phyloP scores from a whole-genome alignment of 1,140 invertebrate species.

The Philopotamus ludificatus region DNA sequence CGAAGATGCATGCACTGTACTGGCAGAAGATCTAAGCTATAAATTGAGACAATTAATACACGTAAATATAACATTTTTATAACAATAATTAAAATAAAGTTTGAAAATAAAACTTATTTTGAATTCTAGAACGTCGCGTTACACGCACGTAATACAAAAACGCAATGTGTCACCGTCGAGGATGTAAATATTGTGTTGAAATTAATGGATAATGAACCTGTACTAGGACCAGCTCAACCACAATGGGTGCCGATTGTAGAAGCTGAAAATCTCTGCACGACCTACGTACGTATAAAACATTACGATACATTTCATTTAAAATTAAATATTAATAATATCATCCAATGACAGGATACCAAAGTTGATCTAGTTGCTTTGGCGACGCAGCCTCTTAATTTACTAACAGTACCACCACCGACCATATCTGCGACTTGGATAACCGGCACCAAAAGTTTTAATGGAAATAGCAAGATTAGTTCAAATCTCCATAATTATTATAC shows the following conservation, averaged over 20 bases:
- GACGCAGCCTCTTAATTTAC: constrained; percentile 48
- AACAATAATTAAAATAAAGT: neutral
- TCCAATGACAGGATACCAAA: constrained; percentile 50
- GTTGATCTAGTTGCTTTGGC: constrained; percentile 49
- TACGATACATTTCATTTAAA: neutral
- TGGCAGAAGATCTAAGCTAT: constrained; percentile 55
- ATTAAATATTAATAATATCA: too few species aligned
- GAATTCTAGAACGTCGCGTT: constrained; percentile 36
- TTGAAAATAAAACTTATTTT: neutral
- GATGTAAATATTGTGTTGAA: constrained; percentile 52
- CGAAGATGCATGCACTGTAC: constrained; percentile 50
- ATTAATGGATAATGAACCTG: constrained; percentile 50
- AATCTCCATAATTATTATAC: constrained; percentile 53
- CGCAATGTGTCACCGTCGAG: constrained; percentile 48
- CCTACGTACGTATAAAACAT: constrained; percentile 26
- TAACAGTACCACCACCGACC: constrained; percentile 47
- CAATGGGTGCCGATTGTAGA: constrained; percentile 49
- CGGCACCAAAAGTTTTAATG: constrained; percentile 49
- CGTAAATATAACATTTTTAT: constrained; percentile 43
- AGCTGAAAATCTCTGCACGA: constrained; percentile 44
- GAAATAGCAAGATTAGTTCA: constrained; percentile 47
- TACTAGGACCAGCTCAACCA: constrained; percentile 46
- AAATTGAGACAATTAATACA: constrained; percentile 53
- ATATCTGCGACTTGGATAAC: constrained; percentile 53
- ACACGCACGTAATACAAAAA: constrained; percentile 45